Base-by-base conservation (phyloP, 2,113 vertebrate species). In the Columba livia region DNA sequence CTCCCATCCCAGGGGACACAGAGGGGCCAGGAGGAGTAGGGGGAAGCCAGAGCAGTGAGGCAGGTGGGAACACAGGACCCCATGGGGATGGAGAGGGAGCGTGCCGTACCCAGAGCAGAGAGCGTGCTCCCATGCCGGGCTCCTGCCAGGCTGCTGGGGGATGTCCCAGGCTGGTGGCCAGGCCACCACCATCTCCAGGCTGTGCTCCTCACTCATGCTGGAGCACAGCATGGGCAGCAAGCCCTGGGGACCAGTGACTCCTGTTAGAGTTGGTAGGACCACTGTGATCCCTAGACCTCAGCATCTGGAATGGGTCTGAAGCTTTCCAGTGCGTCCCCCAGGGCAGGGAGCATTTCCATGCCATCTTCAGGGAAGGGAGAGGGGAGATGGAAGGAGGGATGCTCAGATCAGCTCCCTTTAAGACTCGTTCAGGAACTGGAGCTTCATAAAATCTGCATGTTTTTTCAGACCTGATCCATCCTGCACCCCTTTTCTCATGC, bases 51-150 rank as follows among this genome's bases (percentile, higher is more conserved):
- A 29, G 5, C 64, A 65, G 53, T 13, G 42, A 29, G 36, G 42
- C 12, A 36, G 56, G 20, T 8, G 21, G 66, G 50, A 65, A 40
- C 11, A n/a, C 9, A 75, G 64, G 54, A 61, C 15, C 15, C 28
- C n/a, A 15, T 0, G 0, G 28, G 42, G 23, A 21, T 5, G 12
- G 13, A 12, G 23, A 62, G 6, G 12, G 25, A 60, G 15, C 0
- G 0, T 36, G 85, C 21, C 32, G 15, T 6, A 6, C 13, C 18
- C 9, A 0, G 32, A 23, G 14, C 44, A 53, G 38, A 47, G 62
- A 88, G 61, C 1, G 0, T 38, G 36, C 15, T 67, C 51, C 32
- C 51, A 17, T 0, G 1, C 3, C 4, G 1, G 60, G 40, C 34
- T 80, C 26, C 57, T 75, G 28, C 13, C 53, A 65, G 21, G 62